phyloP scores from a whole-genome alignment of 2,888 invertebrate genomes.

The Zhengitettix transpicula region DNA sequence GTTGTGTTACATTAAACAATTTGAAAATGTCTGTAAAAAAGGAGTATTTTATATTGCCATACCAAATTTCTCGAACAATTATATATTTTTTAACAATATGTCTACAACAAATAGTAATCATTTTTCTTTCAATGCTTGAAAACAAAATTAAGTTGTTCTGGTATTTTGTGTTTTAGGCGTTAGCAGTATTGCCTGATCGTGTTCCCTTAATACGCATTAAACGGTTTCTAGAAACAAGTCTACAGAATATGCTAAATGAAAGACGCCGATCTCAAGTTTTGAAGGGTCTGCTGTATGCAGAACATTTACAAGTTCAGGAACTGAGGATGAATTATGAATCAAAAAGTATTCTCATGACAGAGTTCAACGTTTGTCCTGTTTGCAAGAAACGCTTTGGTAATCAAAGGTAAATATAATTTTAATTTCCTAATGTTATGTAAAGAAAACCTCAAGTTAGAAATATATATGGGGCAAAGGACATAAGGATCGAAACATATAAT shows the following conservation, averaged over 20 bases:
- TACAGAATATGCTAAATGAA: conserved; percentile 55
- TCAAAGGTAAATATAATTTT: conserved; percentile 46
- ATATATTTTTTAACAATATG: no score
- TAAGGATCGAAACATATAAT: no score
- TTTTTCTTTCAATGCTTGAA: no score
- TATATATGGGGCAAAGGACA: not conserved
- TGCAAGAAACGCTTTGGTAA: conserved; percentile 89
- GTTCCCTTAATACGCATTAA: conserved; percentile 62
- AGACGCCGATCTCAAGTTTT: conserved; percentile 61
- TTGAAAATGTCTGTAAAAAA: no score
- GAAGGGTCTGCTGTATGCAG: conserved; percentile 68
- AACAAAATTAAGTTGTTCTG: no score
- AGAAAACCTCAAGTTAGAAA: not conserved
- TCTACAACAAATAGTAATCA: no score
- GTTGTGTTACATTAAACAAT: no score
- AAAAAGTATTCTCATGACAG: conserved; percentile 67
- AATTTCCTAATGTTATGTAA: not conserved
- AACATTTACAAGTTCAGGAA: conserved; percentile 69
- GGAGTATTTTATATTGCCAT: no score
- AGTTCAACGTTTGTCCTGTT: conserved; percentile 74
- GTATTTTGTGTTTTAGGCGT: conserved; percentile 30
- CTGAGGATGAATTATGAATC: conserved; percentile 65
- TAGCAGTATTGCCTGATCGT: conserved; percentile 64
- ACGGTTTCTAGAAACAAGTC: conserved; percentile 60
- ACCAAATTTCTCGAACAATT: no score